Base-by-base conservation (phyloP, 1,140 invertebrate species). In the Pogonomyrmex californicus region DNA sequence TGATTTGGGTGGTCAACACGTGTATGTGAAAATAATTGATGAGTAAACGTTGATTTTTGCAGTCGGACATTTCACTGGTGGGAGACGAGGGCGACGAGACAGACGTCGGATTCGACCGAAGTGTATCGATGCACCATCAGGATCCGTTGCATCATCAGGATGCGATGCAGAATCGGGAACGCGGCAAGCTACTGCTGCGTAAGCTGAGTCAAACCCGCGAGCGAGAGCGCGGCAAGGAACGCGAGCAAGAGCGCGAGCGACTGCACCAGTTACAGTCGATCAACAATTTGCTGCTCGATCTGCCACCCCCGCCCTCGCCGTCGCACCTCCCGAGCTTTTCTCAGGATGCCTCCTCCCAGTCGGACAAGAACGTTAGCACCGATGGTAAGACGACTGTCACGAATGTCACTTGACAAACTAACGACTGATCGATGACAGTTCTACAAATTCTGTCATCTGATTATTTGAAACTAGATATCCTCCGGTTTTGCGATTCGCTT, bases 251-350 rank as follows among this genome's bases (percentile, higher is more conserved):
- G 83, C 76, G 89, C 17, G 92, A 93, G 38, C 88, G 93, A 41
- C 63, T 93, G 47, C 91, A 93, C 65, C 92, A 93, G 75, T 71
- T 94, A 44, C 93, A 93, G 68, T 92, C 93, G 23, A 92, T 94
- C 41, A 92, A 89, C 79, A 94, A 91, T 82, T 65, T 95, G 33
- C 82, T 94, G 60, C 65, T 94, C 12, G 93, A 94, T 49, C 47
- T 94, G 12, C 91, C 92, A 33, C 51, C 91, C 23, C 54, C 88
- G 23, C 63, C 77, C 4, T 78, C 76, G 44, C 78, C 65, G 0
- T 63, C 86, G 6, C 88, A 66, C 4, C 85, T 88, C 9, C 78
- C 83, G 4, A 68, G 30, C 60, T 85, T 66, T 12, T 76, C 83
- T 1, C 78, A 90, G 23, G 87, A 92, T 9, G 7, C 54, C 5